Evolutionary conservation across 2,113 vertebrate genomes (phyloP).

Genomic region (Ramphastos sulfuratus): DNA sequence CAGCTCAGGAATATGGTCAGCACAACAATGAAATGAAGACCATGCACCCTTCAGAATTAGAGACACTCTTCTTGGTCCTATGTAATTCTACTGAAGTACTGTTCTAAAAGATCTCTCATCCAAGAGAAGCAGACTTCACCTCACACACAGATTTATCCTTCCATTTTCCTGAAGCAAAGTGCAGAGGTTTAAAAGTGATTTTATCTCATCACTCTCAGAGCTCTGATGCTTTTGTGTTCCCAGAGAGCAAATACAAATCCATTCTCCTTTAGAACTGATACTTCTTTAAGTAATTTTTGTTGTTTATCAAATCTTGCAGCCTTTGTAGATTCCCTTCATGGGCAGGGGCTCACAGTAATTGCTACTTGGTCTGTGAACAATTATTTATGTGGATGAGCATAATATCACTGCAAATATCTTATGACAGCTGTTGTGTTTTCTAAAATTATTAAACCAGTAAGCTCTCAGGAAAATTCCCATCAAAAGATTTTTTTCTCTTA

Average conservation of each 20-base stretch:
- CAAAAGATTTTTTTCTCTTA: neutral
- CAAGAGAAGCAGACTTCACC: neutral
- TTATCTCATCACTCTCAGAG: neutral
- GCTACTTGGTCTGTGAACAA: neutral
- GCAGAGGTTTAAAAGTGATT: neutral
- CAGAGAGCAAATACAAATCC: neutral
- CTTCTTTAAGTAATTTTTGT: neutral
- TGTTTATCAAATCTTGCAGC: neutral
- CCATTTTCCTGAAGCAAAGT: neutral
- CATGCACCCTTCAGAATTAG: neutral
- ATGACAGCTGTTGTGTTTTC: neutral
- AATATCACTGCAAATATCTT: neutral
- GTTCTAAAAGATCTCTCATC: neutral
- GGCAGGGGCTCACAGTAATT: neutral
- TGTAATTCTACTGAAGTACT: neutral
- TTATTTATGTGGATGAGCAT: neutral
- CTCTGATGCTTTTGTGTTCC: neutral
- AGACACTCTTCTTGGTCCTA: neutral
- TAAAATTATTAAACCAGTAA: neutral
- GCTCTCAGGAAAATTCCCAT: neutral
- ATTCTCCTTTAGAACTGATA: neutral
- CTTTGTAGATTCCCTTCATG: neutral
- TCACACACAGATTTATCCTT: neutral
- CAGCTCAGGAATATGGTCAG: neutral
- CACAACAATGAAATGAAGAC: neutral